phyloP scores from a whole-genome alignment of 2,888 invertebrate genomes.

The Erebia aethiops region DNA sequence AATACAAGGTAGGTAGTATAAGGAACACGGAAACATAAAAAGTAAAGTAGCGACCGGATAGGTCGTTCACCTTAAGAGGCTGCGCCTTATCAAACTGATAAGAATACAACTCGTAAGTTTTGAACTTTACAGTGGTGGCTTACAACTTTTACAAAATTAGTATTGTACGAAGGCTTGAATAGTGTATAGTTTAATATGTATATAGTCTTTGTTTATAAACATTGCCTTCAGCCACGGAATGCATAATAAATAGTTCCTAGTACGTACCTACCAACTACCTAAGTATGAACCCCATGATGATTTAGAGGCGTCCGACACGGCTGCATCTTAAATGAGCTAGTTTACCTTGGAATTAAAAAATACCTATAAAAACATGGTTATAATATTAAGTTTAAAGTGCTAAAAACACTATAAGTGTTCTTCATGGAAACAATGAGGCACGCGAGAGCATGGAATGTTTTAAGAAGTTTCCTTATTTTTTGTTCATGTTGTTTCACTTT shows the following conservation, averaged over 20 bases:
- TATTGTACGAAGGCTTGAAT: background rate
- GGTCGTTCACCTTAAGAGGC: background rate
- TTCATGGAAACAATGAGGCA: slow-evolving; percentile 5
- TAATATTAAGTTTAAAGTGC: background rate
- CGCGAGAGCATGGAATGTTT: slow-evolving; percentile 14
- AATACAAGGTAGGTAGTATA: background rate
- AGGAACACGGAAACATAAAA: background rate
- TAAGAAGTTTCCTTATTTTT: slow-evolving; percentile 24
- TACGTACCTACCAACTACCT: too few species aligned
- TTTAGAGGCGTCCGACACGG: background rate
- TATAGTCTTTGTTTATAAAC: too few species aligned
- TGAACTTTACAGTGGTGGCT: background rate
- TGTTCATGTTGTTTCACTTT: slow-evolving; percentile 16
- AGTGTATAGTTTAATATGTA: background rate
- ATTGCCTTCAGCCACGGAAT: too few species aligned
- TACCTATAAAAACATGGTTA: background rate
- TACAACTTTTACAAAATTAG: background rate
- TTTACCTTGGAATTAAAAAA: slow-evolving; percentile 3
- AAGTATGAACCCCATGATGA: too few species aligned
- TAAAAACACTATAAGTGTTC: background rate
- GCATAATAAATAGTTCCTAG: too few species aligned
- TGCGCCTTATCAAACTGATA: background rate
- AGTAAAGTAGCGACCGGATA: background rate
- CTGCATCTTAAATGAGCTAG: background rate
- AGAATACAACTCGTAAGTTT: background rate